Evolutionary conservation across 2,113 vertebrate genomes (phyloP), one percentile per base, ranked within the genome.

Genomic region (Eidolon helvum): DNA sequence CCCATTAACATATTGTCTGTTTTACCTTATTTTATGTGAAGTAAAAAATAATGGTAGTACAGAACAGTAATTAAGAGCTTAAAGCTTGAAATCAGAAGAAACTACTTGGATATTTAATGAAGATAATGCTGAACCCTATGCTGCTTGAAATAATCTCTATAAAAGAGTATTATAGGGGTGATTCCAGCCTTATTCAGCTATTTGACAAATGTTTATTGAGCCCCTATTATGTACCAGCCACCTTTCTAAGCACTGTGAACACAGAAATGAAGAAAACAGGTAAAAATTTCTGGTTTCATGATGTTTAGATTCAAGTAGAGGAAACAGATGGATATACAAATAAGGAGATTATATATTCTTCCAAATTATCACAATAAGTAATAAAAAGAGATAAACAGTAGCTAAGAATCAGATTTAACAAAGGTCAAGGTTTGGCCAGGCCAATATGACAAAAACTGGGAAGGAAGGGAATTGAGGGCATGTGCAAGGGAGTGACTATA

Each of bases 41-140:
- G 66, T 55, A 80, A 91, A 68, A 95, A 82, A 80, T 55, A 91
- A 91, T 48, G 91, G 24, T 61, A 59, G 33, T 57, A 72, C 45
- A 91, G 45, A 72, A 65, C 1, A 65, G 30, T 55, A 79, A 91
- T 80, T 57, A 94, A 74, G 50, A 87, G 10, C 35, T 18, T 65
- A 72, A 18, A 72, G n/a, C 43, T 69, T 91, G 65, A 65, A 91
- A 87, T 91, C 1, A 57, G 30, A 85, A 86, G 87, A 95, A 91
- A 0, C 22, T 71, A 55, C 18, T 55, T 87, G 35, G 19, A 55
- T 80, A 45, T 79, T 57, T 45, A 38, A 65, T 10, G 4, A 57
- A 21, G 57, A 84, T 68, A 77, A 68, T 14, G 7, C 57, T 84
- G 59, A 94, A 50, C 10, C 24, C 5, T 38, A 48, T 26, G 22